Conservation (phyloP, 2,113 vertebrate species). For the Ptilonorhynchus violaceus region DNA sequence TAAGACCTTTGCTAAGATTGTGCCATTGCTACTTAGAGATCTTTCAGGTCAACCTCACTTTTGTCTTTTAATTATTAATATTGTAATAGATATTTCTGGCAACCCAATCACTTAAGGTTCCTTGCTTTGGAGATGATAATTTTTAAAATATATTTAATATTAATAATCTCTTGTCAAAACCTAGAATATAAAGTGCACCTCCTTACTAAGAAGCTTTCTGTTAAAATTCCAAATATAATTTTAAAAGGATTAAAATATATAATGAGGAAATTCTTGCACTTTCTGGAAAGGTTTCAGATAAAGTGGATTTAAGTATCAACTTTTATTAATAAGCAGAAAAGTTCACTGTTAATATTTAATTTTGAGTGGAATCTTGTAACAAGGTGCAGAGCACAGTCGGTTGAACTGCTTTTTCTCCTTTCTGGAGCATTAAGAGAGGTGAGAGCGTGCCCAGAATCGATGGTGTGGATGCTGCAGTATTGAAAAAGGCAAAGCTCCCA, state of each 20-base stretch:
- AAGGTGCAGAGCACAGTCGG: background rate
- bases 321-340: conserved; percentile 4
- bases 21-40: background rate
- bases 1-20: background rate
- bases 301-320: conserved; percentile 19
- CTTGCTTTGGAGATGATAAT: conserved; percentile 17
- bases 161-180: conserved; percentile 60
- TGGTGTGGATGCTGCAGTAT: background rate
- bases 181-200: conserved; percentile 20
- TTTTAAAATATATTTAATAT: conserved; percentile 61
- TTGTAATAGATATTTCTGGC: conserved; percentile 60
- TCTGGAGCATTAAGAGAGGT: background rate
- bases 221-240: conserved; percentile 20
- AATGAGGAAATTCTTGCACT: conserved; percentile 1
- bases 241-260: conserved; percentile 5
- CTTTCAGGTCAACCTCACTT: conserved; percentile 13
- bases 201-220: background rate
- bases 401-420: background rate
- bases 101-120: conserved; percentile 32
- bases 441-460: background rate
- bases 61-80: conserved; percentile 36
- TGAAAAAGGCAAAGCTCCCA: background rate
- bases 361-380: background rate
- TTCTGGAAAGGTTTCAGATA: conserved; percentile 14
- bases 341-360: background rate